phyloP scores from a whole-genome alignment of 2,888 invertebrate species.

The Eilema sororculum region DNA sequence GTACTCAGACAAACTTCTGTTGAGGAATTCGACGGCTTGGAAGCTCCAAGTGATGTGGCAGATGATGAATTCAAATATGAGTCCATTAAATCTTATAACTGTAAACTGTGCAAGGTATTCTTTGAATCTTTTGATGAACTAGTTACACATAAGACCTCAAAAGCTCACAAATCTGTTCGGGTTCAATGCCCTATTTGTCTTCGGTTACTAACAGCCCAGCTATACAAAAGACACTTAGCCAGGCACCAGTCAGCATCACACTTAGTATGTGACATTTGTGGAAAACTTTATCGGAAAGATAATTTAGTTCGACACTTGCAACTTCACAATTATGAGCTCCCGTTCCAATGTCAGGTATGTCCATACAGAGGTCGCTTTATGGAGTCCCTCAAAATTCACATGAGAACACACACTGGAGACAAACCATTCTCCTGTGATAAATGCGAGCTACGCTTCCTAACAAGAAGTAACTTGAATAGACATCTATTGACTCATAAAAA shows the following conservation, averaged over 20 bases:
- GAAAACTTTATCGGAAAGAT: conserved; percentile 70
- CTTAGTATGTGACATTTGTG: conserved; percentile 70
- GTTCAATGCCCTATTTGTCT: conserved; percentile 54
- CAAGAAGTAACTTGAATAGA: conserved; percentile 71
- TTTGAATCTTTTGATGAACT: conserved; percentile 50
- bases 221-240: conserved; percentile 57
- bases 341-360: conserved; percentile 67
- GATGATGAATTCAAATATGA: conserved; percentile 16
- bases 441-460: conserved; percentile 66
- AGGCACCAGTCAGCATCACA: conserved; percentile 55
- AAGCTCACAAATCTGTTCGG: conserved; percentile 43
- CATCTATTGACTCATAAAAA: conserved; percentile 70
- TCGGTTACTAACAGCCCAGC: conserved; percentile 47
- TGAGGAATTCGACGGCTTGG: conserved; percentile 16
- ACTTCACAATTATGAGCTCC: conserved; percentile 63
- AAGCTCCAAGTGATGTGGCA: conserved; percentile 1
- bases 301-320: conserved; percentile 67
- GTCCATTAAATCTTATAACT: conserved; percentile 20
- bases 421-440: conserved; percentile 71
- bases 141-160: conserved; percentile 53
- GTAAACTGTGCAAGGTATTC: conserved; percentile 42
- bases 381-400: conserved; percentile 69
- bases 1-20: conserved; percentile 44
- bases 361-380: conserved; percentile 69
- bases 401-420: conserved; percentile 68